Conservation (phyloP, 2,888 invertebrate genomes). For the Synergus gifuensis region DNA sequence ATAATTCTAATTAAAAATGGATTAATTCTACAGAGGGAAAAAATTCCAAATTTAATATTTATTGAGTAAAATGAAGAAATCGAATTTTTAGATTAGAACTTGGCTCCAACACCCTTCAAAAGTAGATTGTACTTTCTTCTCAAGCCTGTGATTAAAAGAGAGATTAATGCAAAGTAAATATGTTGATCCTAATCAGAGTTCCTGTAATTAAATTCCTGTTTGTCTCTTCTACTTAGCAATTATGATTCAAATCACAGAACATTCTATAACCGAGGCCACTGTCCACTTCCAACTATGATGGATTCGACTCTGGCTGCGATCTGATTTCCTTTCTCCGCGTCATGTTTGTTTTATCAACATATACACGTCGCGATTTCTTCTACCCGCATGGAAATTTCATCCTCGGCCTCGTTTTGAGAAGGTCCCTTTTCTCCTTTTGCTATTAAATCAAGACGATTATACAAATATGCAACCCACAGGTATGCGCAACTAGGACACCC, state of each 20-base stretch:
- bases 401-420: constrained; percentile 47
- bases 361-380: neutral
- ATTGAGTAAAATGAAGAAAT: too few relatives aligned
- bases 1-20: too few relatives aligned
- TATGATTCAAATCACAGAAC: constrained; percentile 31
- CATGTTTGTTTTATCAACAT: constrained; percentile 5
- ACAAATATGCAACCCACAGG: constrained; percentile 26
- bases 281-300: constrained; percentile 29
- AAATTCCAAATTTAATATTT: too few relatives aligned
- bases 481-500: constrained; percentile 51
- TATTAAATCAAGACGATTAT: constrained; percentile 26
- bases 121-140: too few relatives aligned
- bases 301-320: neutral
- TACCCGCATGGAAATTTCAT: constrained; percentile 27
- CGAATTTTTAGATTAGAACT: too few relatives aligned
- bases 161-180: neutral
- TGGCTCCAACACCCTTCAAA: too few relatives aligned
- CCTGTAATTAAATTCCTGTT: constrained; percentile 7
- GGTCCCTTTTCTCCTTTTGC: constrained; percentile 27
- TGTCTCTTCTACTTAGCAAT: neutral
- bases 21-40: too few relatives aligned
- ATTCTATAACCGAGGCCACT: constrained; percentile 6
- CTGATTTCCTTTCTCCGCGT: neutral
- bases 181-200: neutral
- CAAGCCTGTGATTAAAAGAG: neutral